Conservation (phyloP, 1,140 invertebrate genomes). For the Zaprionus ghesquierei region DNA sequence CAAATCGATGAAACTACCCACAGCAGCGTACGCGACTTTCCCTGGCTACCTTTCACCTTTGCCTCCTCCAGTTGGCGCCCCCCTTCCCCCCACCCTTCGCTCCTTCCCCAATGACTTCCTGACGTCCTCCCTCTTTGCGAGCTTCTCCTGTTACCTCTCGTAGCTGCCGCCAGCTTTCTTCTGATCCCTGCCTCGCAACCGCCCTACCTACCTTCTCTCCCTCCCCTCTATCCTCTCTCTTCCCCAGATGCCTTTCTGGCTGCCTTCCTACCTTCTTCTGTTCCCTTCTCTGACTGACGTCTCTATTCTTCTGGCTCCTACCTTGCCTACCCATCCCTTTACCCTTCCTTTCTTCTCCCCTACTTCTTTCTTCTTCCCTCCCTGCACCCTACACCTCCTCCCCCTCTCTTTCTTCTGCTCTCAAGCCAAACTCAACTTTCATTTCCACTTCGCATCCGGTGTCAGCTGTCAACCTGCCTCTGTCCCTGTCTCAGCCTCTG, state of each 20-base stretch:
- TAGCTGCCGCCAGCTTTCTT: too few relatives aligned
- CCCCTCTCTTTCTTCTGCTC: neutral
- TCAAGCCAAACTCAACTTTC: neutral
- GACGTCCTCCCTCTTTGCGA: too few relatives aligned
- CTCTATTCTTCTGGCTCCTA: neutral
- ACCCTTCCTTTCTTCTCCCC: neutral
- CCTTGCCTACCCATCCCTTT: neutral
- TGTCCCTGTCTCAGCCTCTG: neutral
- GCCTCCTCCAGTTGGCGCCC: neutral
- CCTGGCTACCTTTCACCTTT: neutral
- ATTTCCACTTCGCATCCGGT: conserved; percentile 10
- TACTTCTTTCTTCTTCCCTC: too few relatives aligned
- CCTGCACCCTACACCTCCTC: too few relatives aligned
- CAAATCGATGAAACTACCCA: conserved; percentile 33
- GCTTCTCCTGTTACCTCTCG: too few relatives aligned
- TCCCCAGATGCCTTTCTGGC: neutral
- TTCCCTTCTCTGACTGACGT: neutral
- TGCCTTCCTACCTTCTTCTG: neutral
- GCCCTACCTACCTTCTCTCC: too few relatives aligned
- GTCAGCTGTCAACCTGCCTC: conserved; percentile 4
- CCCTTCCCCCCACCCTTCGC: neutral
- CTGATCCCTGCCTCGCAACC: too few relatives aligned
- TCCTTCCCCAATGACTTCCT: too few relatives aligned
- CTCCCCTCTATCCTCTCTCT: neutral
- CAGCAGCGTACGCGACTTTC: neutral